Conservation (phyloP, 2,797 vertebrate genomes). For the Oceanodroma leucorhoa region DNA sequence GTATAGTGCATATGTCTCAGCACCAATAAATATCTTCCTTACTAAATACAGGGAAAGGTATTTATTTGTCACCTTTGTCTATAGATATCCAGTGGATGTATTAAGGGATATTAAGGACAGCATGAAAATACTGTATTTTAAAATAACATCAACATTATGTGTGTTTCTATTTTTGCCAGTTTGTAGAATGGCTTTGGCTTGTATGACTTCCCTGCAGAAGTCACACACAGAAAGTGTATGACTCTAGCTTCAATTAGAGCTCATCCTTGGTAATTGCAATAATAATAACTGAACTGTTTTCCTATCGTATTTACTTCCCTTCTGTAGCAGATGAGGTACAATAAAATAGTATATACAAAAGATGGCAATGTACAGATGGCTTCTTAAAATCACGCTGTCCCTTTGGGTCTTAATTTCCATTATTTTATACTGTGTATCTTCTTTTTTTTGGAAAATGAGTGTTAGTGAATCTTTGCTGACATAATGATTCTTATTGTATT, state of each 20-base stretch:
- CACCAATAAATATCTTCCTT: background rate
- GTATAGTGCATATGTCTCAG: background rate
- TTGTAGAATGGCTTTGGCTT: background rate
- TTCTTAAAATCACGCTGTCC: background rate
- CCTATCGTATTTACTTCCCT: background rate
- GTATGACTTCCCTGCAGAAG: background rate
- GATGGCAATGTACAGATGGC: background rate
- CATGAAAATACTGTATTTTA: background rate
- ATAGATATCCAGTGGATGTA: background rate
- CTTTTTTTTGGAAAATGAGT: background rate
- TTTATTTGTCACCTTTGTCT: background rate
- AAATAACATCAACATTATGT: background rate
- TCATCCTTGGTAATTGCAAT: background rate
- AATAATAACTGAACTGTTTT: background rate
- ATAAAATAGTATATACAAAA: background rate
- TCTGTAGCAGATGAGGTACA: background rate
- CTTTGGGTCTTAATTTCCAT: background rate
- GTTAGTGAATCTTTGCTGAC: background rate
- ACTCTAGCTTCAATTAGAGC: background rate
- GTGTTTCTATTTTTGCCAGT: background rate
- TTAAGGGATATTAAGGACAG: background rate
- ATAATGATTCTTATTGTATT: background rate
- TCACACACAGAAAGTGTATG: background rate
- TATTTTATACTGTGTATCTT: background rate
- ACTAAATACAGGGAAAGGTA: background rate